Evolutionary conservation across 2,113 vertebrate genomes (phyloP).

Genomic region (Martes martes): DNA sequence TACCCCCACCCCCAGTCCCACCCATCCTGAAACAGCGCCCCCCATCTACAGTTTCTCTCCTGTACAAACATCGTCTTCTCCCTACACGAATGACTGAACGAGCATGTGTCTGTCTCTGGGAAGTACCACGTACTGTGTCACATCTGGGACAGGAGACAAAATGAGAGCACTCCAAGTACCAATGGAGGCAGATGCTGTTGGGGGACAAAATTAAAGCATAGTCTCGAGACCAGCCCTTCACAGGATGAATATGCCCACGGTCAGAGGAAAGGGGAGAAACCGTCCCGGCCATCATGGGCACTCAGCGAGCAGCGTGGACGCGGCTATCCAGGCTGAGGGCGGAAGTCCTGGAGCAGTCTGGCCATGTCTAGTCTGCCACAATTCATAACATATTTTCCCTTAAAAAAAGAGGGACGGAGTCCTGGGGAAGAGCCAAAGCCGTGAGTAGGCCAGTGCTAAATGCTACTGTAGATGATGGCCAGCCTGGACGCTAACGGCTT

Average conservation of each 20-base stretch:
- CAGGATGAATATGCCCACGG: fast-evolving
- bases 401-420: background rate
- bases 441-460: too few relatives aligned
- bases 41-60: background rate
- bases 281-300: background rate
- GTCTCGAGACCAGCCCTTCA: background rate
- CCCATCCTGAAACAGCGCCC: background rate
- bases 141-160: background rate
- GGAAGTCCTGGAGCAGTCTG: too few relatives aligned
- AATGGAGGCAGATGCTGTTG: background rate
- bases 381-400: background rate
- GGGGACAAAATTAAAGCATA: background rate
- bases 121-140: background rate
- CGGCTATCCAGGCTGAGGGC: too few relatives aligned
- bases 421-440: background rate
- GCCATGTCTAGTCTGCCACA: background rate
- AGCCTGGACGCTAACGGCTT: fast-evolving
- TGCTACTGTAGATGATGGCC: background rate
- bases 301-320: fast-evolving
- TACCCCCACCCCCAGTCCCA: background rate
- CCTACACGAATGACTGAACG: background rate
- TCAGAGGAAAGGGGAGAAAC: background rate
- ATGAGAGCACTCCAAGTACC: background rate
- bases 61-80: background rate
- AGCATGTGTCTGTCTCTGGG: background rate